These are phyloP conservation scores for Harpalus rubripes DNA, from an alignment of 2,888 invertebrate species.

Conservation along the genomic window DNA sequence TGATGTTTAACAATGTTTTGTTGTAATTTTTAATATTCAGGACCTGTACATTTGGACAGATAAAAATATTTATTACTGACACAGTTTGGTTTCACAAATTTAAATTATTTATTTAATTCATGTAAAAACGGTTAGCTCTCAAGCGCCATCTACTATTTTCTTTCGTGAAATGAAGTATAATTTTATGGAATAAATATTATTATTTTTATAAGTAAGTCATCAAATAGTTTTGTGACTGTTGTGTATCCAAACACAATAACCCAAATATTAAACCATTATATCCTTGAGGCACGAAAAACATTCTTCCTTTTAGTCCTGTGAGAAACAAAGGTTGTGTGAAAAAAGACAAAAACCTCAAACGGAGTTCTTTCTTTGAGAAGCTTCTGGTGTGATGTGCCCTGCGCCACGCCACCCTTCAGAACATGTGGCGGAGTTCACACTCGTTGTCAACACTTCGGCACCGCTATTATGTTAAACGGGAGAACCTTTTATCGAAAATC, in stretches of 20 bases:
- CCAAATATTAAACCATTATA: background rate
- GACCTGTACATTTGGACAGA: no score
- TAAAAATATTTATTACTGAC: no score
- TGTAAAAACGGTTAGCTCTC: no score
- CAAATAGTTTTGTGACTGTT: background rate
- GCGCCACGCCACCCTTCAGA: slow-evolving; percentile 17
- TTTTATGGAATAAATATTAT: background rate
- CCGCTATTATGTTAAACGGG: slow-evolving; percentile 77
- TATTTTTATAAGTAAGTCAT: background rate
- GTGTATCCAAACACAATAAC: background rate
- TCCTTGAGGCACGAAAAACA: background rate
- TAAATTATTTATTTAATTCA: no score
- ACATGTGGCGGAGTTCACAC: slow-evolving; percentile 74
- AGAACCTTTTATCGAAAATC: slow-evolving; percentile 78
- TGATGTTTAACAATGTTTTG: no score
- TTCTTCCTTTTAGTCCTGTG: background rate
- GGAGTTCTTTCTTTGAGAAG: slow-evolving; percentile 26
- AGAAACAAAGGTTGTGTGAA: slow-evolving; percentile 36
- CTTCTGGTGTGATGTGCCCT: background rate
- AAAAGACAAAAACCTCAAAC: slow-evolving; percentile 30
- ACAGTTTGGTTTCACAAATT: no score
- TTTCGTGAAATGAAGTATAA: no score
- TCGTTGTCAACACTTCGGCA: slow-evolving; percentile 76
- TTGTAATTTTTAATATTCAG: no score
- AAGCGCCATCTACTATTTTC: no score